Conservation (phyloP, 2,797 vertebrate species). For the Lophius americanus region DNA sequence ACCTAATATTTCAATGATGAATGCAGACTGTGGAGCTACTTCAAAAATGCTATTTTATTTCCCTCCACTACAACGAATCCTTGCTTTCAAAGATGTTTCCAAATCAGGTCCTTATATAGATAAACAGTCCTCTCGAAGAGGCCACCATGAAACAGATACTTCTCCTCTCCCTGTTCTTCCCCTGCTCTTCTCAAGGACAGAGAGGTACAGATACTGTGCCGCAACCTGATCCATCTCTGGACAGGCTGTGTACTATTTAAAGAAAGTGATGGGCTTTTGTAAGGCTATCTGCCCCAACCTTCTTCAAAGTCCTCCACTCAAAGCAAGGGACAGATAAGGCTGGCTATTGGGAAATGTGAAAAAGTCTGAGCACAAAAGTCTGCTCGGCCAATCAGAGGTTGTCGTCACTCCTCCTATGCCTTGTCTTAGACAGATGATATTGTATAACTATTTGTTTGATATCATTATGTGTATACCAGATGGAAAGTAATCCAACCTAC, state of each 20-base stretch:
- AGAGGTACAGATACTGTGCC: slow-evolving; percentile 53
- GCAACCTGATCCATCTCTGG: slow-evolving; percentile 80
- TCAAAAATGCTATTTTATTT: slow-evolving; percentile 35
- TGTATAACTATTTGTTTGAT: slow-evolving; percentile 28
- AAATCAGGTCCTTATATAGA: slow-evolving; percentile 15
- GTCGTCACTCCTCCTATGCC: slow-evolving; percentile 10
- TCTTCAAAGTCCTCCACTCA: slow-evolving; percentile 52
- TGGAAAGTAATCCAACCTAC: slow-evolving; percentile 4
- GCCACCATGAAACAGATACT: slow-evolving; percentile 44
- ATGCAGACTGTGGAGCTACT: neutral
- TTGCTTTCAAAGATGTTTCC: slow-evolving; percentile 35
- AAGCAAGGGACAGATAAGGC: slow-evolving; percentile 58
- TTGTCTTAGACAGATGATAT: slow-evolving; percentile 1
- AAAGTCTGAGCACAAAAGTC: slow-evolving; percentile 23
- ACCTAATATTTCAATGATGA: slow-evolving; percentile 40
- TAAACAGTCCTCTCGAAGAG: slow-evolving; percentile 48
- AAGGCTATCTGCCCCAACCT: slow-evolving; percentile 73
- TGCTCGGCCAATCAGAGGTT: slow-evolving; percentile 28
- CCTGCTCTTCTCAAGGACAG: slow-evolving; percentile 68
- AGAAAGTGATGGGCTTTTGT: slow-evolving; percentile 67
- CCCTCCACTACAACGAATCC: slow-evolving; percentile 32
- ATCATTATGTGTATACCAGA: slow-evolving; percentile 27
- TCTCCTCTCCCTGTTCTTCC: slow-evolving; percentile 24
- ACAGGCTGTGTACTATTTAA: slow-evolving; percentile 74
- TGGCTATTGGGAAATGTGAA: slow-evolving; percentile 43